Conservation (phyloP, 2,888 invertebrate genomes). For the Acleris laterana region DNA sequence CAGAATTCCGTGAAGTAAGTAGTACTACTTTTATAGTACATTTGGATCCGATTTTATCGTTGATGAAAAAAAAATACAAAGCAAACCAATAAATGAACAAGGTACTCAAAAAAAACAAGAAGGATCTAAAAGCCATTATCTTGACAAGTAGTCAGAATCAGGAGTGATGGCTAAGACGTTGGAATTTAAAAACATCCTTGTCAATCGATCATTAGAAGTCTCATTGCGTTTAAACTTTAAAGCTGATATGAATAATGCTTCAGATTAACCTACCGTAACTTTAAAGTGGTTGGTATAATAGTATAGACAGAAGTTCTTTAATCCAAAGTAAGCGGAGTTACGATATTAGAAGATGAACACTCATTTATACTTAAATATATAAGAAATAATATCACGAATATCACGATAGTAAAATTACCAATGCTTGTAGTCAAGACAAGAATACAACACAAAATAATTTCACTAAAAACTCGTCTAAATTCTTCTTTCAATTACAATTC, state of each 20-base stretch:
- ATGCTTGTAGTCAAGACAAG: background rate
- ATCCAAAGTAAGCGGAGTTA: too few species aligned
- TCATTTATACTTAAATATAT: too few species aligned
- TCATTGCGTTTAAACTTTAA: slow-evolving; percentile 6
- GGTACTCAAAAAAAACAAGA: slow-evolving; percentile 1
- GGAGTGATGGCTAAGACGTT: slow-evolving; percentile 2
- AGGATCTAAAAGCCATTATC: slow-evolving; percentile 15
- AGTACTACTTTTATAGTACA: too few species aligned
- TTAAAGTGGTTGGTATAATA: too few species aligned
- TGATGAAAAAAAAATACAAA: background rate
- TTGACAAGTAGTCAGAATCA: slow-evolving; percentile 2
- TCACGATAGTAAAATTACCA: too few species aligned
- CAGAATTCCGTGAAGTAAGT: too few species aligned
- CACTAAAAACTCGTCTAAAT: background rate
- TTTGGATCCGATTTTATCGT: too few species aligned
- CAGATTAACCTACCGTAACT: background rate
- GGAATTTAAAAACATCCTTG: slow-evolving; percentile 17
- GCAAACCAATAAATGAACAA: slow-evolving; percentile 7
- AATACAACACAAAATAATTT: background rate
- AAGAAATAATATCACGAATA: too few species aligned
- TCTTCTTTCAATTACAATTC: background rate
- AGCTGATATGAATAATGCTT: background rate
- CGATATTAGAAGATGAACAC: too few species aligned
- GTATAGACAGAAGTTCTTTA: too few species aligned
- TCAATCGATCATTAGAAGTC: slow-evolving; percentile 5